phyloP scores from a whole-genome alignment of 1,140 invertebrate species.

The Rhizoglyphus robini region DNA sequence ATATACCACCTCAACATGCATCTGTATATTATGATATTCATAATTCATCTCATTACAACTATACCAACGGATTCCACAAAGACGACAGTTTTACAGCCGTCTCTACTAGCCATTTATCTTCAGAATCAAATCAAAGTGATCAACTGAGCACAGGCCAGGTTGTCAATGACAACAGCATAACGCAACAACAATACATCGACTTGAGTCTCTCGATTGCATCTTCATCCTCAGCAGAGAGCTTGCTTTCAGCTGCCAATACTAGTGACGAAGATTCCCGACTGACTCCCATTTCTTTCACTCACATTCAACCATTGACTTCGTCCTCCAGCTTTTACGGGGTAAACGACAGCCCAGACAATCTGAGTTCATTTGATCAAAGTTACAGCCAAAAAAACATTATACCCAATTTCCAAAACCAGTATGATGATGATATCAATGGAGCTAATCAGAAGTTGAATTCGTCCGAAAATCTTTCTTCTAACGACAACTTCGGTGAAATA shows the following conservation, averaged over 20 bases:
- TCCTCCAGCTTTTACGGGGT: neutral
- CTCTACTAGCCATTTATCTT: too few species aligned
- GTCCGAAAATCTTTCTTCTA: constrained; percentile 21
- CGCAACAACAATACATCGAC: constrained; percentile 20
- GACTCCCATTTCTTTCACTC: constrained; percentile 2
- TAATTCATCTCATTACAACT: neutral
- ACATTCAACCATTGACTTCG: constrained; percentile 1
- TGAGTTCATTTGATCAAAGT: too few species aligned
- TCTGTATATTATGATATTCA: neutral
- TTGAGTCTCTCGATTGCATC: constrained; percentile 23
- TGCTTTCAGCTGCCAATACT: neutral
- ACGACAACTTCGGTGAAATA: constrained; percentile 74
- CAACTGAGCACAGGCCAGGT: too few species aligned
- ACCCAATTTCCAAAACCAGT: neutral
- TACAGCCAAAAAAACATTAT: neutral
- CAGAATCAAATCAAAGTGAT: too few species aligned
- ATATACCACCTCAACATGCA: neutral
- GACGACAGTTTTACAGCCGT: neutral
- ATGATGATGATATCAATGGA: neutral
- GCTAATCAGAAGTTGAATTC: neutral
- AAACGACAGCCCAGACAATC: neutral
- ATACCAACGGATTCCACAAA: neutral
- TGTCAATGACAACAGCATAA: neutral
- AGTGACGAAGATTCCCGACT: constrained; percentile 5
- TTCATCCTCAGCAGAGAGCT: constrained; percentile 12